Conservation (phyloP, 2,888 invertebrate genomes). For the Ennomos erosarius region DNA sequence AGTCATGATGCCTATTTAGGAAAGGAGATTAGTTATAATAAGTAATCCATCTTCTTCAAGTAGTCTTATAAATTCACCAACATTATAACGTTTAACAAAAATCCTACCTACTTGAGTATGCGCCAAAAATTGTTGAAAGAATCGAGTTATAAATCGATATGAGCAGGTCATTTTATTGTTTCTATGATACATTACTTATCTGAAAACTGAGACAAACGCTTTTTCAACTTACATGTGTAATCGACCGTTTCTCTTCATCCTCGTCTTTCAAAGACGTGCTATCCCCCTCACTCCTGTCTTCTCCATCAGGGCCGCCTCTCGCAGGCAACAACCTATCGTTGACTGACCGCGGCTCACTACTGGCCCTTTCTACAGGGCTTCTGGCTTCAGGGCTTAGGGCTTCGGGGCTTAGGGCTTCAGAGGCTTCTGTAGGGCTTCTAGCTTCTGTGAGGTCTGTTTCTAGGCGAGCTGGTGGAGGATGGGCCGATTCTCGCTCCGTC, state of each 20-base stretch:
- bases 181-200: too few relatives aligned
- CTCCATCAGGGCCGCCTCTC: slow-evolving; percentile 62
- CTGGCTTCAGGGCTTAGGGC: slow-evolving; percentile 40
- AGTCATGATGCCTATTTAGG: too few relatives aligned
- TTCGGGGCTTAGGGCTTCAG: slow-evolving; percentile 22
- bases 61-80: too few relatives aligned
- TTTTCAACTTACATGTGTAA: slow-evolving; percentile 48
- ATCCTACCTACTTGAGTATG: too few relatives aligned
- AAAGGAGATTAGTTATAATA: too few relatives aligned
- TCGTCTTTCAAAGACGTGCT: slow-evolving; percentile 32
- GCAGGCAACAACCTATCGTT: slow-evolving; percentile 54
- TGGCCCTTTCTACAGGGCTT: slow-evolving; percentile 34
- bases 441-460: slow-evolving; percentile 18
- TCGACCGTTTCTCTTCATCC: slow-evolving; percentile 39
- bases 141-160: too few relatives aligned
- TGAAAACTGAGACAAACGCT: too few relatives aligned
- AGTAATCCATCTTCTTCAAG: too few relatives aligned
- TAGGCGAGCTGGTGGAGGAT: slow-evolving; percentile 84
- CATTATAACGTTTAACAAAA: too few relatives aligned
- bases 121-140: too few relatives aligned
- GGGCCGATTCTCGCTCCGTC: slow-evolving; percentile 97
- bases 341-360: slow-evolving; percentile 37
- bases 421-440: slow-evolving; percentile 21
- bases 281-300: slow-evolving; percentile 44
- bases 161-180: too few relatives aligned